Evolutionary conservation across 2,888 invertebrate genomes (phyloP), one percentile per base, ranked within the genome.

Genomic region (Strigamia maritima): DNA sequence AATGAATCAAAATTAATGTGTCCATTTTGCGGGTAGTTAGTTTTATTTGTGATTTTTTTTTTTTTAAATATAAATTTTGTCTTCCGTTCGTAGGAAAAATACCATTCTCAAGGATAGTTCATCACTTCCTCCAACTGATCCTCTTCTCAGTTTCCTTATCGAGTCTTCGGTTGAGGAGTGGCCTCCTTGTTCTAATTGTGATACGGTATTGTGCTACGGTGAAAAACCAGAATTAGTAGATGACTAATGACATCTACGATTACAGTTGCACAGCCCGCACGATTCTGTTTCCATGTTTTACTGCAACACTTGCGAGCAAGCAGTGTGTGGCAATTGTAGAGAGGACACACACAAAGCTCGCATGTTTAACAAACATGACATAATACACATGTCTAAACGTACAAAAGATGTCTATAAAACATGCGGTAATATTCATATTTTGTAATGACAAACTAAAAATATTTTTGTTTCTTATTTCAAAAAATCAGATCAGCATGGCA

Each of bases 281-380:
- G 90, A 90, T 84, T 88, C 90, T 81, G 86, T 88, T 80, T 91
- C 91, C 80, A 92, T 93, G 92, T 92, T 89, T 86, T 92, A 92
- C 87, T 93, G 93, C 87, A 92, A 91, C 84, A 93, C 92, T 76
- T 93, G 93, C 85, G 90, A 91, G 80, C 92, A 92, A 88, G 91
- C 92, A 3, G 85, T 93, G 80, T 93, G 93, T 85, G 88, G 88
- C 24, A 88, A 88, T 80, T 93, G 93, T 85, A 87, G 92, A 77
- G 91, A 91, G 83, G 90, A 90, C 83, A 92, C 92, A 0, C 92
- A 93, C 84, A 87, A 91, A 82, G 92, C 93, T 4, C 91, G 91
- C 85, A 93, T 93, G 92, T 93, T 93, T 85, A 89, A 91, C 0
- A 87, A 89, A 28, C 93, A 93, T 84, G 91, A 92, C 81, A 89